Evolutionary conservation across 2,113 vertebrate genomes (phyloP), one percentile per base, ranked within the genome.

Genomic region (Dipodomys spectabilis): DNA sequence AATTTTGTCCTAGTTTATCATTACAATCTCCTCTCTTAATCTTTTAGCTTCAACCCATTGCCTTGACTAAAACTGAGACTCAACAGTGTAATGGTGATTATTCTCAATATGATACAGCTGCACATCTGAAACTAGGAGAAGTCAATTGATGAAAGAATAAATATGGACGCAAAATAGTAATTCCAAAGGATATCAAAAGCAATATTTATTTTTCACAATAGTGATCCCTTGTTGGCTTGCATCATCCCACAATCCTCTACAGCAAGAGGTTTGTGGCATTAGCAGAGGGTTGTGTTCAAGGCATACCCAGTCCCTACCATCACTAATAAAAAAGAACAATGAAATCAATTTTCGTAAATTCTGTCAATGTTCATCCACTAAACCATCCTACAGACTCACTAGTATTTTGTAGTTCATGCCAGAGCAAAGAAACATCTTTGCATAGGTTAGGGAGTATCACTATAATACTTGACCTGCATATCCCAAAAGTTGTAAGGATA

Each of bases 291-390:
- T 32, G 8, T 39, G 20, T 30, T 73, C 13, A 90, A 88, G 79
- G 27, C 88, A 79, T 96, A 82, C 13, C 91, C 23, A 73, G 28
- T 12, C 25, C 86, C 53, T 98, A 99, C 99, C 98, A 96, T 98
- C 97, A 97, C 99, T 92, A n/a, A n/a, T n/a, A n/a, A n/a, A n/a
- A n/a, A n/a, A n/a, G n/a, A n/a, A n/a, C n/a, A n/a, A n/a, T n/a
- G n/a, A n/a, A n/a, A n/a, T n/a, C n/a, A n/a, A n/a, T n/a, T n/a
- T n/a, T n/a, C n/a, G n/a, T n/a, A n/a, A n/a, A n/a, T n/a, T n/a
- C n/a, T n/a, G n/a, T n/a, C n/a, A n/a, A n/a, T n/a, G n/a, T n/a
- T n/a, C n/a, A n/a, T n/a, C n/a, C n/a, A n/a, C n/a, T n/a, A n/a
- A n/a, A n/a, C n/a, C n/a, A n/a, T n/a, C n/a, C n/a, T n/a, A n/a